A percentile compares a stretch with the other conserved stretches of the same genome.
phyloP scores from a whole-genome alignment of 2,113 vertebrate genomes.

The Eidolon helvum region DNA sequence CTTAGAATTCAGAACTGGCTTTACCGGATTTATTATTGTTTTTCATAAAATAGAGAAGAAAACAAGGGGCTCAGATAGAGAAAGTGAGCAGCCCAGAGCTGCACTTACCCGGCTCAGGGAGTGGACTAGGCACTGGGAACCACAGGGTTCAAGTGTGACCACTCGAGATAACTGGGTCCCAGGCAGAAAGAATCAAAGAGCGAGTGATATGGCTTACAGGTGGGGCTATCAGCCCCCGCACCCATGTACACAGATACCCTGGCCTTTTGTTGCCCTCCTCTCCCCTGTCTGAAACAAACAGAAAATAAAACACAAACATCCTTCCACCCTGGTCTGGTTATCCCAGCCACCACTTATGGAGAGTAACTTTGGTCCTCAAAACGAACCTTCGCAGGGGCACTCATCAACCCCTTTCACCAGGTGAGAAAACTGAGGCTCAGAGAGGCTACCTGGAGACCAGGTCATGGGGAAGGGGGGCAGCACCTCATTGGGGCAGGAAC shows the following conservation, averaged over 20 bases:
- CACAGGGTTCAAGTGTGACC: neutral
- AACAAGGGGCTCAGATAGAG: neutral
- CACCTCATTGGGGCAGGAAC: too few relatives aligned
- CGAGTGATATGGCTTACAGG: neutral
- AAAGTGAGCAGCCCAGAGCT: neutral
- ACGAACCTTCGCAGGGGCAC: neutral
- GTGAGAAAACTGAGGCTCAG: neutral
- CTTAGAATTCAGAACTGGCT: neutral
- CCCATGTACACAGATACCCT: neutral
- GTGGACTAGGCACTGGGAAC: neutral
- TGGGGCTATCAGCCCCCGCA: neutral
- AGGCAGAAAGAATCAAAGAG: neutral
- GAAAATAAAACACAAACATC: neutral
- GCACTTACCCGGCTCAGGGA: neutral
- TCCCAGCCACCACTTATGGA: fast-evolving
- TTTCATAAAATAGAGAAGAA: neutral
- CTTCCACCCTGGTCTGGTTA: fast-evolving
- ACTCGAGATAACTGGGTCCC: neutral
- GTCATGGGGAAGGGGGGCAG: neutral
- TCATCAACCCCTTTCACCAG: neutral
- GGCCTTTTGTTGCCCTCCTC: too few relatives aligned
- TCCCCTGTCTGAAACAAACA: neutral
- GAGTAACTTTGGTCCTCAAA: neutral
- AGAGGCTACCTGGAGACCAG: neutral
- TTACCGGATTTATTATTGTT: neutral